Base-by-base conservation (phyloP, 2,888 invertebrate genomes). In the Pyralis farinalis region DNA sequence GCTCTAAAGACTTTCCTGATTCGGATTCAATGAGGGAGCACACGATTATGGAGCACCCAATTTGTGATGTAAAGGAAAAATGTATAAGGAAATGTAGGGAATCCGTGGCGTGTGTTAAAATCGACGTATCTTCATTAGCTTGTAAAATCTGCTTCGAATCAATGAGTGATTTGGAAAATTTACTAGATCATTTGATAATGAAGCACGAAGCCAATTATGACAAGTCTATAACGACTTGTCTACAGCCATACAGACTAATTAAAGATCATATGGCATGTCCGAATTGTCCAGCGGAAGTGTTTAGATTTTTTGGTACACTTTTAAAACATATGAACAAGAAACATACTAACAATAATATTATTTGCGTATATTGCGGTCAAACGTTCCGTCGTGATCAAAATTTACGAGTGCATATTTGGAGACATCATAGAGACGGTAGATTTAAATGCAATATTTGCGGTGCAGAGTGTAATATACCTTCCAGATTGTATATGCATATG, bases 401-500 rank as follows among this genome's bases (percentile, higher is more conserved):
- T 44, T 50, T 88, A 6, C 55, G 88, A 0, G 88, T 86, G 0
- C 88, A 88, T 8, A 72, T 87, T 7, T 86, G 87, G 85, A 56
- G 88, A 3, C 85, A 85, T 40, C 88, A 88, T 37, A 63, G 85
- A 30, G 84, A 80, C 28, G 83, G 83, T 0, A 60, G 82, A 10
- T 88, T 87, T 27, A 85, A 79, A 51, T 88, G 87, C 42, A 76
- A 52, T 9, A 73, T 85, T 3, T 88, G 88, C 41, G 73, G 65
- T 0, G 71, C 82, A 0, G 87, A 86, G 1, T 88, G 88, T 37
- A 79, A 78, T 41, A 87, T 85, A 41, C 87, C 87, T 0, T 86
- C 88, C 0, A 69, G 86, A n/a, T 33, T 87, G 8, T 84, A 86
- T 48, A 80, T 85, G 77, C 87, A 88, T 27, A 88, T 88, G 87